Percentiles rank a stretch among this genome's conserved stretches.
These are phyloP conservation scores for Popillia japonica DNA, from an alignment of 1,140 invertebrate species.

Conservation along the genomic window DNA sequence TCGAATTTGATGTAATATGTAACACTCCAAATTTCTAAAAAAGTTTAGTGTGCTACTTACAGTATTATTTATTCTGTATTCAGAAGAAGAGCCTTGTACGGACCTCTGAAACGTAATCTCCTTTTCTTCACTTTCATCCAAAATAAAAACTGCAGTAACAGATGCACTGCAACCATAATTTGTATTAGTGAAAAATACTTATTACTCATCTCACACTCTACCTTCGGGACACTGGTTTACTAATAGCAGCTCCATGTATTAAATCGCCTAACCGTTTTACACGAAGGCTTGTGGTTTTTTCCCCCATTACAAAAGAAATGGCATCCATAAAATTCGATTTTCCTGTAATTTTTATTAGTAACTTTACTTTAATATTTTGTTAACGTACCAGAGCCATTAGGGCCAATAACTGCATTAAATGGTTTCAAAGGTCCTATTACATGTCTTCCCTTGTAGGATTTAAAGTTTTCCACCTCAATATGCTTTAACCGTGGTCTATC, in stretches of 20 bases:
- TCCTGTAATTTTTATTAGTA: conserved; percentile 67
- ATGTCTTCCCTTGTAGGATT: conserved; percentile 95
- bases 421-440: conserved; percentile 94
- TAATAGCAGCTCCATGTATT: conserved; percentile 98
- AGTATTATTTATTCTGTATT: conserved; percentile 93
- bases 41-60: conserved; percentile 63
- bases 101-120: conserved; percentile 91
- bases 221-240: conserved; percentile 85
- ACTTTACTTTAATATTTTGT: neutral
- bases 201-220: conserved; percentile 54
- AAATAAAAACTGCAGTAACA: conserved; percentile 92
- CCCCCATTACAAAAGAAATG: conserved; percentile 99
- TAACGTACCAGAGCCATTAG: conserved; percentile 94
- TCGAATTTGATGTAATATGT: too few relatives aligned
- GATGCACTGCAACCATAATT: conserved; percentile 69
- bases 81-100: conserved; percentile 92
- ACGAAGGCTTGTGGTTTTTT: conserved; percentile 93
- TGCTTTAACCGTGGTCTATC: conserved; percentile 78
- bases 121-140: conserved; percentile 82
- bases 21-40: too few relatives aligned
- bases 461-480: conserved; percentile 99
- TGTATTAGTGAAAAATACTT: neutral
- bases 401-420: conserved; percentile 98
- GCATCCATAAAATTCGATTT: conserved; percentile 99
- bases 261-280: conserved; percentile 96